Evolutionary conservation across 1,140 invertebrate species (phyloP).

Genomic region (Sminthurides bifidus): DNA sequence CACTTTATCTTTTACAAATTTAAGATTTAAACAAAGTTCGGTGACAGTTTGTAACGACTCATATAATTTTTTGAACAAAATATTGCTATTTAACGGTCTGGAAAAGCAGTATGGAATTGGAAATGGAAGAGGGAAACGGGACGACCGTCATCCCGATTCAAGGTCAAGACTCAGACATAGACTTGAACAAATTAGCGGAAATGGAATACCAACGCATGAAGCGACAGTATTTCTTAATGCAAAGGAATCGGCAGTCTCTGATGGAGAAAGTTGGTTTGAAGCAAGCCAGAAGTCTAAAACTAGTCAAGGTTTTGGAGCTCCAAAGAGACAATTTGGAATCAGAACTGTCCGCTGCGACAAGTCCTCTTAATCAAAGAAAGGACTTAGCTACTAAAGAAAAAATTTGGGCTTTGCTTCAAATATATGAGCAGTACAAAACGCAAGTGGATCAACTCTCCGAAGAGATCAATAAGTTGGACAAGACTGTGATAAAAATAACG

Average conservation of each 20-base stretch:
- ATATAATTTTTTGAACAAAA: too few species aligned
- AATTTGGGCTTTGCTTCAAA: not conserved
- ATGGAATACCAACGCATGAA: not conserved
- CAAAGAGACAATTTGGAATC: constrained; percentile 7
- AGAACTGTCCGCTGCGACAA: not conserved
- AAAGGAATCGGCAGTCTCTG: not conserved
- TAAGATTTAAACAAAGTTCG: too few species aligned
- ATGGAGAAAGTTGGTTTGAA: constrained; percentile 1
- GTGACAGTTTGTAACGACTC: too few species aligned
- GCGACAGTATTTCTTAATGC: constrained; percentile 4
- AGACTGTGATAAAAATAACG: not conserved
- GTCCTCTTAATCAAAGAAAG: not conserved
- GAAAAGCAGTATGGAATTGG: not conserved
- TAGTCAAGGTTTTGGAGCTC: not conserved
- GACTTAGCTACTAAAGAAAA: not conserved
- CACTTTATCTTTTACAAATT: too few species aligned
- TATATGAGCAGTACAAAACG: constrained; percentile 3
- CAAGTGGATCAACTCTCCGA: not conserved
- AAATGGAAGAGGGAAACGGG: not conserved
- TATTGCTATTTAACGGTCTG: too few species aligned
- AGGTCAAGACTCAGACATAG: not conserved
- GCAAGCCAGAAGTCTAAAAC: not conserved
- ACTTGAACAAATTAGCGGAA: not conserved
- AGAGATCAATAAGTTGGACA: not conserved
- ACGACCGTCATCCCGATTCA: not conserved